Percentiles rank a stretch among this genome's conserved stretches.
Evolutionary conservation across 2,888 invertebrate species (phyloP).

Genomic region (Trichogramma evanescens): DNA sequence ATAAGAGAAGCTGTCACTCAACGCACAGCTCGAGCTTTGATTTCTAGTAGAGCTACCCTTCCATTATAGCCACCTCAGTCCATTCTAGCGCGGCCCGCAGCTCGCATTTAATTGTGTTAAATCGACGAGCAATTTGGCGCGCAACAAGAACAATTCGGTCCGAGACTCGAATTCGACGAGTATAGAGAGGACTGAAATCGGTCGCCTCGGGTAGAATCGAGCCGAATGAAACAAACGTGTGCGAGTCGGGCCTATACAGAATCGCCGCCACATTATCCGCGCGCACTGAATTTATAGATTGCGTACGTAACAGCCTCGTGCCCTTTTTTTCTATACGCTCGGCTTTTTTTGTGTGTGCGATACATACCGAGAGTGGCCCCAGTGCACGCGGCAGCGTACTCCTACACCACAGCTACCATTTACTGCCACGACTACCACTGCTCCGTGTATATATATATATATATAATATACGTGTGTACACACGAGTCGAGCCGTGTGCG

Average conservation of each 20-base stretch:
- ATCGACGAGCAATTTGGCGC: conserved; percentile 46
- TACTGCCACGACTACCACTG: no score
- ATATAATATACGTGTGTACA: no score
- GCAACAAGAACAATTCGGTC: conserved; percentile 9
- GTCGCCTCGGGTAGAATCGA: conserved; percentile 4
- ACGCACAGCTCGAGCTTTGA: conserved; percentile 25
- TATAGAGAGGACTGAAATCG: background rate
- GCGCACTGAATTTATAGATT: conserved; percentile 16
- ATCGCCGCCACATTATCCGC: background rate
- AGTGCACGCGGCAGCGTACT: no score
- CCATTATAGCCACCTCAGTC: conserved; percentile 39
- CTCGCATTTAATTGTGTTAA: conserved; percentile 44
- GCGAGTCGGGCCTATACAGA: background rate
- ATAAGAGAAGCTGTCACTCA: conserved; percentile 45
- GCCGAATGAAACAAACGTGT: background rate
- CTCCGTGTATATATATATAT: no score
- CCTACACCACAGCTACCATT: no score
- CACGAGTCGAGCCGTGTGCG: no score
- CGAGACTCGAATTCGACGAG: conserved; percentile 22
- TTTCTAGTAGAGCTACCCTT: conserved; percentile 42
- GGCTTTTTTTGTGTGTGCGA: no score
- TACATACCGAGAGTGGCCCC: no score
- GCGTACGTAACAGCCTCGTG: background rate
- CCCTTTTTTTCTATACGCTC: no score
- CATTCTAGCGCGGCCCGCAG: background rate